phyloP scores from a whole-genome alignment of 2,113 vertebrate genomes.

The Sisor rabdophorus region DNA sequence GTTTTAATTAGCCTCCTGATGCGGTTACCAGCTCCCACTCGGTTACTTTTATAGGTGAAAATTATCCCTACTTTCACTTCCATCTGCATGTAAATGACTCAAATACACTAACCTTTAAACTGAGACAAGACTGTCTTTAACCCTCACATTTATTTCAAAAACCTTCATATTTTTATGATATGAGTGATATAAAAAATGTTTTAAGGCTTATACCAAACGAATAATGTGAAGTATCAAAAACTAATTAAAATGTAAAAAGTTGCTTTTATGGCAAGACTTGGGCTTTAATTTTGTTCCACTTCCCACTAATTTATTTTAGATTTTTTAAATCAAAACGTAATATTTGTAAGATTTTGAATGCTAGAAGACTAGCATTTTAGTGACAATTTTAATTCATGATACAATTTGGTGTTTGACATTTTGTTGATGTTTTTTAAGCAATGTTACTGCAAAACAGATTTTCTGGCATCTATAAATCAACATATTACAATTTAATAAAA shows the following conservation, averaged over 20 bases:
- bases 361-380: background rate
- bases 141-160: no score
- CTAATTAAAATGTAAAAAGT: no score
- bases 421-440: background rate
- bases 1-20: conserved; percentile 10
- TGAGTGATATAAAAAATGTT: background rate
- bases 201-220: background rate
- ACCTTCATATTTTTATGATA: background rate
- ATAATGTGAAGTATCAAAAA: no score
- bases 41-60: conserved; percentile 21
- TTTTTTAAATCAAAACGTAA: no score
- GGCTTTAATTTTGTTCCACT: no score
- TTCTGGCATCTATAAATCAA: background rate
- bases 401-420: background rate
- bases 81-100: background rate
- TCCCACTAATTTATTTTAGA: no score
- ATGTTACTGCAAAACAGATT: no score
- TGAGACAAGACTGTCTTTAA: background rate
- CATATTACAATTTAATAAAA: background rate
- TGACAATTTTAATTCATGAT: background rate
- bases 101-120: background rate
- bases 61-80: conserved; percentile 11
- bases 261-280: no score
- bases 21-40: conserved; percentile 3
- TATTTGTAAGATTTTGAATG: no score